phyloP scores from a whole-genome alignment of 2,113 vertebrate species.

The Periophthalmodon schlosseri region DNA sequence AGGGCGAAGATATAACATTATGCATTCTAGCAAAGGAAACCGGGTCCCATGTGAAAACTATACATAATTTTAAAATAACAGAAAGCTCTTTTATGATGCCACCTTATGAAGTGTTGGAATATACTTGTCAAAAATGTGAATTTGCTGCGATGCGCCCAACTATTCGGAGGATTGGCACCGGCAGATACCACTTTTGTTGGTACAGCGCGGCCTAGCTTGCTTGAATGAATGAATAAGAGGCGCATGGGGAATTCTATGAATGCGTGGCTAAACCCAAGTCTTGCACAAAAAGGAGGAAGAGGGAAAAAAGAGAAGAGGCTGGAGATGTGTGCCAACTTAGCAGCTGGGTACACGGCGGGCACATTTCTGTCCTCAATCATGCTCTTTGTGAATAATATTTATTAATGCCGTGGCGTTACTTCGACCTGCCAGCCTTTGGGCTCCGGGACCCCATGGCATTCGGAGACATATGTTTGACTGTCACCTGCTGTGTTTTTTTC shows the following conservation, averaged over 20 bases:
- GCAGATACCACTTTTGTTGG: constrained; percentile 57
- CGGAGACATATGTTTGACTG: constrained; percentile 71
- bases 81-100: constrained; percentile 19
- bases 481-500: constrained; percentile 74
- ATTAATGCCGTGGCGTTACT: constrained; percentile 70
- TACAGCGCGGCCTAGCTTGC: constrained; percentile 40
- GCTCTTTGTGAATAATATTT: constrained; percentile 82
- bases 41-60: constrained; percentile 8
- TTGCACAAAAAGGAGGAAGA: constrained; percentile 8
- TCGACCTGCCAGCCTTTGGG: constrained; percentile 78
- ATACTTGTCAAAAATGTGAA: constrained; percentile 48
- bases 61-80: neutral
- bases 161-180: constrained; percentile 25
- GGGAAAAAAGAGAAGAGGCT: constrained; percentile 43
- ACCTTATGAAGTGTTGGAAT: constrained; percentile 1
- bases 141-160: constrained; percentile 51
- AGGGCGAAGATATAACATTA: constrained; percentile 5
- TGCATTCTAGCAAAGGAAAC: neutral
- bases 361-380: constrained; percentile 79
- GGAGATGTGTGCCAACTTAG: constrained; percentile 64
- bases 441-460: constrained; percentile 77
- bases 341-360: constrained; percentile 75
- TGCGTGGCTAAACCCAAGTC: constrained; percentile 66
- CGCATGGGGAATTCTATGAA: constrained; percentile 74
- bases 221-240: constrained; percentile 66